Conservation (phyloP, 2,113 vertebrate species). For the Paradoxurus hermaphroditus region DNA sequence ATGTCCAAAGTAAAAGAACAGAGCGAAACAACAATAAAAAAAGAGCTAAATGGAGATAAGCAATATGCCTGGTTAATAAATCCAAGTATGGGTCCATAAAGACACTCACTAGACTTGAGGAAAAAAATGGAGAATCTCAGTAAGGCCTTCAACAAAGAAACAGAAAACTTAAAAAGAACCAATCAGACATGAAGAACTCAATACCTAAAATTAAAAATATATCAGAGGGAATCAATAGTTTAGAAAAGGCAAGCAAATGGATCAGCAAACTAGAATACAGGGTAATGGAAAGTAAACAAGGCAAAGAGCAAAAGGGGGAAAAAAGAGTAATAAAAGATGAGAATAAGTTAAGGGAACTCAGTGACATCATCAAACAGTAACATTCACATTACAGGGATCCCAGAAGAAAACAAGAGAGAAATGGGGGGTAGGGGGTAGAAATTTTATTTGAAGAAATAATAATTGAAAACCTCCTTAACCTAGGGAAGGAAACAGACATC, state of each 20-base stretch:
- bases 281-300: neutral
- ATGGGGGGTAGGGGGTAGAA: neutral
- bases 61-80: neutral
- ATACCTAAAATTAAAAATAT: neutral
- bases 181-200: neutral
- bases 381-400: neutral
- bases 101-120: neutral
- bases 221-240: neutral
- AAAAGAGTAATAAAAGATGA: neutral
- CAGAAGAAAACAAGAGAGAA: neutral
- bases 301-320: neutral
- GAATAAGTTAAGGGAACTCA: neutral
- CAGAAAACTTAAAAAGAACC: neutral
- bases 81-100: neutral
- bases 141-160: neutral
- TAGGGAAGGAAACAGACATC: neutral
- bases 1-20: neutral
- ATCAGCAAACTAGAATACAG: neutral
- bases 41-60: neutral
- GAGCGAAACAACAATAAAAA: neutral
- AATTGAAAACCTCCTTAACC: neutral
- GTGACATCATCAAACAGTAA: neutral
- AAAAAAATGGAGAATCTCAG: neutral
- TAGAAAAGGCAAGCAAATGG: neutral
- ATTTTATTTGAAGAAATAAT: neutral